Evolutionary conservation across 2,113 vertebrate species (phyloP), one percentile per base, ranked within the genome.

Genomic region (Clupea harengus): DNA sequence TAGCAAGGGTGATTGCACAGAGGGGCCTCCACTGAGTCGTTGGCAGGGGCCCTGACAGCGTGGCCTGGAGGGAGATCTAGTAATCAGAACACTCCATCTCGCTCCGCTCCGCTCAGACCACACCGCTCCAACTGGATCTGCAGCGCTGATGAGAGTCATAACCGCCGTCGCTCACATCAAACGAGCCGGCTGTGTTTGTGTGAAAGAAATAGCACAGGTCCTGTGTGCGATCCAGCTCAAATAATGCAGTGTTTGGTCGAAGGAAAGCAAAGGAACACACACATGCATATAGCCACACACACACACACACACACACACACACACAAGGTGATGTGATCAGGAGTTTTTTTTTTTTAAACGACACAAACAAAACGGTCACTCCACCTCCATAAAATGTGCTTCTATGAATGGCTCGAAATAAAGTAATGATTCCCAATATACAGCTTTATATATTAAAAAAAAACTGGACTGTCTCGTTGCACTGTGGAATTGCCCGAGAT

Each of bases 381-480:
- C 39, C 72, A 17, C 28, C 72, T 32, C 11, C 13, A 78, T 78
- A 13, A 39, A 32, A 17, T 15, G 20, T 78, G 11, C 25, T 78
- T 28, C 72, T 3, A 28, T 75, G n/a, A 75, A 28, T 10, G 28
- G 72, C 25, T 78, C 39, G 11, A 78, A 78, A 60, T 83, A 49
- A 87, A 89, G 52, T 88, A 81, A 90, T 57, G 84, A 84, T 49
- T 45, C 82, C 83, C 15, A 72, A n/a, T 47, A 84, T 46, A 85
- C 81, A 86, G 46, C 52, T 86, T 84, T 20, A 83, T 78, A 87
- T 25, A 64, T 2, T 39, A 3, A 72, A 78, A 78, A 87, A 87
- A 82, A 13, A n/a, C 57, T 54, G 60, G 45, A 86, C 72, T 18
- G 54, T 22, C 49, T 50, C 46, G 20, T 81, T 47, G 6, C 45